Percentiles rank a stretch among this genome's conserved stretches.
Conservation (phyloP, 2,888 invertebrate species). For the Drosophila kuntzei region DNA sequence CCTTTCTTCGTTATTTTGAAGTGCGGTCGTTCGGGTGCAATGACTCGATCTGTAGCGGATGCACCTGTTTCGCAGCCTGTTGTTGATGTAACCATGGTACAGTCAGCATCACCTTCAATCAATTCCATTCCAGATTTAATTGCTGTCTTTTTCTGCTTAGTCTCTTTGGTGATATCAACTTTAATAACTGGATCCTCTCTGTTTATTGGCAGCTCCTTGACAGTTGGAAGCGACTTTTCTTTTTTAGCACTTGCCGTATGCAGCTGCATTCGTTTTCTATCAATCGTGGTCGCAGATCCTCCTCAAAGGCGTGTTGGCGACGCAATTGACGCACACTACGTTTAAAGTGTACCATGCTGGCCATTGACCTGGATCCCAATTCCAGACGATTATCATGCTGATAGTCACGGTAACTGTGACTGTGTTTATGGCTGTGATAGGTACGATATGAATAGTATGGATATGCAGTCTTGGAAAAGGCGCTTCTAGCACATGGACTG, state of each 20-base stretch:
- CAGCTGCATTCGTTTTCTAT: conserved; percentile 74
- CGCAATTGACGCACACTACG: conserved; percentile 30
- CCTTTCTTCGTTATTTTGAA: conserved; percentile 48
- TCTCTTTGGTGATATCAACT: background rate
- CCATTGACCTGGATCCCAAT: conserved; percentile 36
- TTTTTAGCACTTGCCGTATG: conserved; percentile 4
- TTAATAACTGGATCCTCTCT: background rate
- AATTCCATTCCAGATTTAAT: background rate
- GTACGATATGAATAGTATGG: conserved; percentile 51
- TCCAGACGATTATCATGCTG: conserved; percentile 33
- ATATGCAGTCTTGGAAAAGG: conserved; percentile 43
- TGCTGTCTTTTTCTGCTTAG: conserved; percentile 1
- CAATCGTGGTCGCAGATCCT: conserved; percentile 54
- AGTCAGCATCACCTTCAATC: conserved; percentile 65
- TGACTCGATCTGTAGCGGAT: background rate
- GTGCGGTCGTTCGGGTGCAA: conserved; percentile 5
- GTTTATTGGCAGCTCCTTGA: background rate
- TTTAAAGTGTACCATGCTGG: conserved; percentile 28
- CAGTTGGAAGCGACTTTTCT: background rate
- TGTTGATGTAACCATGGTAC: conserved; percentile 77
- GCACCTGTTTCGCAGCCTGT: conserved; percentile 52
- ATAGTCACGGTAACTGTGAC: conserved; percentile 28
- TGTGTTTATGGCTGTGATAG: conserved; percentile 25
- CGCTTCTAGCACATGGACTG: conserved; percentile 36
- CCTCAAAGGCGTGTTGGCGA: conserved; percentile 36